Base-by-base conservation (phyloP, 2,113 vertebrate genomes). In the Tenrec ecaudatus region DNA sequence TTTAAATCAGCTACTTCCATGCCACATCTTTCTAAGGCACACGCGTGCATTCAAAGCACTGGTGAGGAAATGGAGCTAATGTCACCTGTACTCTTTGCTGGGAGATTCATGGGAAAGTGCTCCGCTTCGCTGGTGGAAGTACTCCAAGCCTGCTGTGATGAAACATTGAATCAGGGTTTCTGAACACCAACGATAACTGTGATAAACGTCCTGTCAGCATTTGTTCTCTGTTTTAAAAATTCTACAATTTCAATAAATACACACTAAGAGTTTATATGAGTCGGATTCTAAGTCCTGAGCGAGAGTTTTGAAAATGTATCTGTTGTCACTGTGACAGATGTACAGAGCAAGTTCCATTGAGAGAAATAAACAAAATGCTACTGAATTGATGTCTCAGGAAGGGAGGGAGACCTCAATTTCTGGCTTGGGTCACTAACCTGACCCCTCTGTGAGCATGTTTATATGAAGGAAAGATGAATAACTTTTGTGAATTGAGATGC, bases 221-320 rank as follows among this genome's bases (percentile, higher is more conserved):
- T 27, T 23, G n/a, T 40, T 40, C 36, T 80, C 66, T 58, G 84
- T 73, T 81, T 27, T 87, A 94, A 81, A 91, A 79, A 77, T 77
- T 84, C n/a, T 16, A 68, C 68, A 68, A 78, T 85, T 88, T 83
- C 33, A 75, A 64, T 78, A 88, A 81, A 84, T 81, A 80, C 9
- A 92, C 40, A 25, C 7, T 3, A 53, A 10, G n/a, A 57, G 43
- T 33, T 68, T 31, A 71, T 77, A 89, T 33, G 25, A 82, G n/a
- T 38, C 43, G 80, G 78, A 82, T 33, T 6, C 23, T 47, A 15
- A 19, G 23, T 27, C 33, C 60, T 33, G 60, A 78, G 75, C 36
- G 76, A 22, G 23, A 53, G n/a, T 88, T 81, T 78, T 66, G 58
- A 33, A 86, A 94, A 84, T 47, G 16, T 79, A 33, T 85, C 31